Evolutionary conservation across 2,113 vertebrate species (phyloP).

Genomic region (Osmerus eperlanus): DNA sequence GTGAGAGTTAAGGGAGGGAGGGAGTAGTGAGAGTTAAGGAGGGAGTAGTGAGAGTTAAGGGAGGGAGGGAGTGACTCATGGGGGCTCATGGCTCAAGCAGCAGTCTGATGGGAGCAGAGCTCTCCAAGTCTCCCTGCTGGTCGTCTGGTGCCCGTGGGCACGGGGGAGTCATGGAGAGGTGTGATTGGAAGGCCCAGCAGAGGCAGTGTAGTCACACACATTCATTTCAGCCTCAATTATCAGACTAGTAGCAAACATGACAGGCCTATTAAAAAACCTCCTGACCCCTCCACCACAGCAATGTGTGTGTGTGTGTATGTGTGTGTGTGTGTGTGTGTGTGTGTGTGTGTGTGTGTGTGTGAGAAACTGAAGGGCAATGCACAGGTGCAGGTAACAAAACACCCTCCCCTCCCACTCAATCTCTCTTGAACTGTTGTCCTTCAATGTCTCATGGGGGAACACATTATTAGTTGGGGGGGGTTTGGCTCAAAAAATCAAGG

Average conservation of each 20-base stretch:
- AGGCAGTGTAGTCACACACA: not conserved
- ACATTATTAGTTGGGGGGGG: not conserved
- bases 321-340: not conserved
- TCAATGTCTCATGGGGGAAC: not conserved
- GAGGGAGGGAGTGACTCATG: too few relatives aligned
- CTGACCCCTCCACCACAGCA: not conserved
- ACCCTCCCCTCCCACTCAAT: not conserved
- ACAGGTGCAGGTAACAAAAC: not conserved
- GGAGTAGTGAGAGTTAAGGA: too few relatives aligned
- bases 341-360: not conserved
- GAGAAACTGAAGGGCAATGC: not conserved
- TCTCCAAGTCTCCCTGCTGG: too few relatives aligned
- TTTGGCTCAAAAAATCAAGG: not conserved
- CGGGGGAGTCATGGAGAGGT: too few relatives aligned
- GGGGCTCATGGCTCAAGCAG: too few relatives aligned
- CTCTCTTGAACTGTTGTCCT: not conserved
- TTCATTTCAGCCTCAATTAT: constrained; percentile 5
- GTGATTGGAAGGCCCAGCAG: too few relatives aligned
- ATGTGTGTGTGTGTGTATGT: not conserved
- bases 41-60: too few relatives aligned
- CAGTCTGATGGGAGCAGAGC: too few relatives aligned
- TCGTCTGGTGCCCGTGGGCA: too few relatives aligned
- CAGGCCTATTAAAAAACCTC: constrained; percentile 5
- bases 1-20: too few relatives aligned
- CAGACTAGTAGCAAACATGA: not conserved